Evolutionary conservation across 1,140 invertebrate species (phyloP), one percentile per base, ranked within the genome.

Genomic region (Hydropsyche tenuis): DNA sequence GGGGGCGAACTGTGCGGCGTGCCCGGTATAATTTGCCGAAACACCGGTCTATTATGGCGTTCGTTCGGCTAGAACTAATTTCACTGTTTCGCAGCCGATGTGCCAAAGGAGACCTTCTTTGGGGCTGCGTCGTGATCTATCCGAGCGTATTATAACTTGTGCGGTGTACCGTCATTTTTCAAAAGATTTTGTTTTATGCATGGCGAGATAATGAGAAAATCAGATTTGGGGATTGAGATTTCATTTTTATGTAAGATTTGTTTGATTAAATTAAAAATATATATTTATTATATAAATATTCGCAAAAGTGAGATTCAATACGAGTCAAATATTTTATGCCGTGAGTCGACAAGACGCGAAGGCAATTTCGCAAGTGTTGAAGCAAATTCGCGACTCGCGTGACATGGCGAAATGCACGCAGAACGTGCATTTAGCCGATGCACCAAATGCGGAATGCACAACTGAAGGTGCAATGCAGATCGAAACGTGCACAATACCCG

Each of bases 1-100:
- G 68, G 22, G 69, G 70, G 73, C 76, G 74, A 56, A 72, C 68
- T n/a, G n/a, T n/a, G n/a, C n/a, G n/a, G n/a, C 62, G 72, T 75
- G 73, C 56, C 76, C 64, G 73, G 76, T 77, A 77, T 77, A 77
- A 77, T 77, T 77, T 77, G 76, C 76, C 76, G 76, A 77, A 77
- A 77, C 74, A 77, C 76, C 73, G 76, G 74, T 77, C 76, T 77
- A 77, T 77, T 77, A 77, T 77, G 74, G 73, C 62, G 76, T 73
- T 77, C 76, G 73, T 77, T 77, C 73, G 73, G 74, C 72, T 69
- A 74, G 64, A 72, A 72, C 76, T 77, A 77, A 77, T 77, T 77
- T 75, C 76, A 73, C 74, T 77, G 76, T 77, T 75, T 68, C 30
- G 30, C 72, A 74, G 51, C 72, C 72, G 71, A 71, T 76, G 76